Percentiles rank a stretch among this genome's conserved stretches.
Evolutionary conservation across 2,888 invertebrate genomes (phyloP).

Genomic region (Acanthoscelides obtectus): DNA sequence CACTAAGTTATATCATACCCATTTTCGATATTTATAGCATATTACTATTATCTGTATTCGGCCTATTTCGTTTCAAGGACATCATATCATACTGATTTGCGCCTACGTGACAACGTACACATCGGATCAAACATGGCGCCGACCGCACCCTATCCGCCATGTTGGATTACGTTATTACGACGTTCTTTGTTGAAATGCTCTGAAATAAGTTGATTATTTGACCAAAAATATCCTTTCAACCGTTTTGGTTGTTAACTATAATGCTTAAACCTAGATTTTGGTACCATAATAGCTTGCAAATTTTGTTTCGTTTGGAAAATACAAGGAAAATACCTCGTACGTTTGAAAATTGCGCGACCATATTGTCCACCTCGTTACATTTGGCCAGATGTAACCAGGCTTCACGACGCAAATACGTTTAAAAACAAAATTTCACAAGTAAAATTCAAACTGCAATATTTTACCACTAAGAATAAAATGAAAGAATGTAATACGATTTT

Average conservation of each 20-base stretch:
- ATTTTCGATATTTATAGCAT: neutral
- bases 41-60: neutral
- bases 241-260: neutral
- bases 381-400: neutral
- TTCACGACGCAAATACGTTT: neutral
- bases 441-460: neutral
- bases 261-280: neutral
- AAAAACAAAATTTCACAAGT: neutral
- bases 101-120: constrained; percentile 9
- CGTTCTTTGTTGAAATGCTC: constrained; percentile 9
- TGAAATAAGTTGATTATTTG: constrained; percentile 8
- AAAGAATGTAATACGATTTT: neutral
- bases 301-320: neutral
- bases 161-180: constrained; percentile 8
- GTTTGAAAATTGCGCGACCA: neutral
- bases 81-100: constrained; percentile 4
- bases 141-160: constrained; percentile 15
- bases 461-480: neutral
- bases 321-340: neutral
- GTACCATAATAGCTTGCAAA: neutral
- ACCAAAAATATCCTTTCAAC: neutral
- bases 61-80: neutral
- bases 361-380: neutral
- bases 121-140: constrained; percentile 11
- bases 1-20: neutral